Conservation (phyloP, 64 coral and sea anemone genomes). For the Porites lutea region DNA sequence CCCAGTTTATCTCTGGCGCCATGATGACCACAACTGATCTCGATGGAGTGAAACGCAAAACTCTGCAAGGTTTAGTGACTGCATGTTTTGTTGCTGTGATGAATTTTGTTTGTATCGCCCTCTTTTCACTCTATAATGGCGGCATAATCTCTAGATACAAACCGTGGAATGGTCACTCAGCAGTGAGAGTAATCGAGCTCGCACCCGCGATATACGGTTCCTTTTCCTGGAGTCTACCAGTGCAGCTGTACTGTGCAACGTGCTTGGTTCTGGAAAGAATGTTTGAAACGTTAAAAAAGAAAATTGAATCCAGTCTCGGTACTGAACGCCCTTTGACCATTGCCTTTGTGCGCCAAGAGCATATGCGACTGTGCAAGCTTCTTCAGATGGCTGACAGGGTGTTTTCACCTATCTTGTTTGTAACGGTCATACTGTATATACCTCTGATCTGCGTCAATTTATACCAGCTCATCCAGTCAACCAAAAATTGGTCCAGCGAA, state of each 20-base stretch:
- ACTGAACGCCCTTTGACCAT: too few species aligned
- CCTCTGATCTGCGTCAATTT: too few species aligned
- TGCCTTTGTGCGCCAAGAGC: too few species aligned
- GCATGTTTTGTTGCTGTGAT: not conserved
- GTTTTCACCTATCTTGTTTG: conserved; percentile 4
- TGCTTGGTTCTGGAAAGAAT: not conserved
- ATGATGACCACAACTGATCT: not conserved
- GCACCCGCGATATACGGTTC: not conserved
- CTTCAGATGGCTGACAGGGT: not conserved
- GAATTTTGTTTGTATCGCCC: not conserved
- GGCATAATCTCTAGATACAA: not conserved
- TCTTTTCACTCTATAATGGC: not conserved
- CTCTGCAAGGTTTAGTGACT: not conserved
- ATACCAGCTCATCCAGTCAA: conserved; percentile 4
- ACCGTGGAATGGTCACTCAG: not conserved
- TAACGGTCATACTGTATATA: not conserved
- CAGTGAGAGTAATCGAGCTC: not conserved
- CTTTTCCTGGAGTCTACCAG: not conserved
- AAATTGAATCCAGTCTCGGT: too few species aligned
- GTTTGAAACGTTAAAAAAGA: too few species aligned
- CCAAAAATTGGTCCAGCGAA: not conserved
- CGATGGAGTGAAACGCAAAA: not conserved
- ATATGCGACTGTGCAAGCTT: not conserved
- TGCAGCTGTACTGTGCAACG: not conserved
- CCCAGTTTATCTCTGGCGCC: not conserved